Evolutionary conservation across 2,888 invertebrate genomes (phyloP).

Genomic region (Tupiocoris notatus): DNA sequence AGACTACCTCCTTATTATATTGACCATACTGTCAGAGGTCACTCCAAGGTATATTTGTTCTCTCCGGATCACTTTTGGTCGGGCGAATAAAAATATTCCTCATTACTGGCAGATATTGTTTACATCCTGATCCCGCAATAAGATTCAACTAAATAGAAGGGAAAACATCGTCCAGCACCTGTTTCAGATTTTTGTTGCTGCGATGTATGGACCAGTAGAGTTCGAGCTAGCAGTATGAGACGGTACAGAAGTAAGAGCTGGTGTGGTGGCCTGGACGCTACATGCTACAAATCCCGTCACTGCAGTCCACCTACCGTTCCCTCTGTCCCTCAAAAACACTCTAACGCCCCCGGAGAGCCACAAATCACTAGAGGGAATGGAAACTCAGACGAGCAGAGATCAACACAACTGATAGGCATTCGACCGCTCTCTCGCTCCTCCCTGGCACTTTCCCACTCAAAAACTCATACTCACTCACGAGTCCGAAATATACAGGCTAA

Average conservation of each 20-base stretch:
- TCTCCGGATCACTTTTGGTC: too few species aligned
- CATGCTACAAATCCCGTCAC: conserved; percentile 1
- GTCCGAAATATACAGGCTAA: background rate
- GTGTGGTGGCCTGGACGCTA: background rate
- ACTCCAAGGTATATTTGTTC: too few species aligned
- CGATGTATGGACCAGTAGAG: background rate
- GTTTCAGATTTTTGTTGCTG: background rate
- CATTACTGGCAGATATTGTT: too few species aligned
- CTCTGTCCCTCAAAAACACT: background rate
- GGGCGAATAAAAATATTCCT: too few species aligned
- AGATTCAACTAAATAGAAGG: too few species aligned
- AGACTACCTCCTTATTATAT: too few species aligned
- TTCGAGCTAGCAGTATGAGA: too few species aligned
- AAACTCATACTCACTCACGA: background rate
- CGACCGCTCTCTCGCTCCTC: background rate
- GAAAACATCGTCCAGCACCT: too few species aligned
- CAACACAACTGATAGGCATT: conserved; percentile 31
- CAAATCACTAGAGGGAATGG: conserved; percentile 38
- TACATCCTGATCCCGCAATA: too few species aligned
- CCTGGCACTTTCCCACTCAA: background rate
- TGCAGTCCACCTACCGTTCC: background rate
- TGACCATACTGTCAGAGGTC: too few species aligned
- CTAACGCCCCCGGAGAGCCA: conserved; percentile 17
- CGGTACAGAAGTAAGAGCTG: background rate
- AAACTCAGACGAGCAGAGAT: conserved; percentile 39